phyloP scores from a whole-genome alignment of 2,797 vertebrate genomes.

The Danio jaintianensis region DNA sequence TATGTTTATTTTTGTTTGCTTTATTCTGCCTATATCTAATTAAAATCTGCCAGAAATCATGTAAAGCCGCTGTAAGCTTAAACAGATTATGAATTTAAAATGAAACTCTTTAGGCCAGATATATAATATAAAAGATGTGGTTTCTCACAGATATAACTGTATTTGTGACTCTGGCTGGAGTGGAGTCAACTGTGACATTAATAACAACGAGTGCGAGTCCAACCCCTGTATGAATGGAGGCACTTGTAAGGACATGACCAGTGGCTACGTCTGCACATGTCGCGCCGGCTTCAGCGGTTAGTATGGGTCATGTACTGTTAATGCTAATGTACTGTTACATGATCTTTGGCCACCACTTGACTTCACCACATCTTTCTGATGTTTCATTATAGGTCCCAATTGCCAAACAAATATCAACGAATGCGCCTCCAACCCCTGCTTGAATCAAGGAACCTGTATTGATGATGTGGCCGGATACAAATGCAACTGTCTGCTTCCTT shows the following conservation, averaged over 20 bases:
- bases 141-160: slow-evolving; percentile 85
- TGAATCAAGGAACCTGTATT: slow-evolving; percentile 95
- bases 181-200: slow-evolving; percentile 92
- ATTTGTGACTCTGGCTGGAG: slow-evolving; percentile 93
- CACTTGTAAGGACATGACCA: slow-evolving; percentile 95
- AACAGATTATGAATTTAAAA: no score
- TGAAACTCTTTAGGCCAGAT: not conserved
- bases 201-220: slow-evolving; percentile 95
- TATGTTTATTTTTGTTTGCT: no score
- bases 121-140: not conserved
- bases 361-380: slow-evolving; percentile 49
- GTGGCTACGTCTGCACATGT: slow-evolving; percentile 93
- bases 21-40: no score
- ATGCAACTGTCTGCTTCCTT: slow-evolving; percentile 92
- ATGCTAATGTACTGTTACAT: not conserved
- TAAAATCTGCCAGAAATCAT: no score
- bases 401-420: slow-evolving; percentile 98
- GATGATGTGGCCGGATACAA: slow-evolving; percentile 94
- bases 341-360: not conserved
- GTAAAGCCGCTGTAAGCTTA: not conserved
- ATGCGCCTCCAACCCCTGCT: slow-evolving; percentile 95
- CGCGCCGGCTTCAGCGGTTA: slow-evolving; percentile 91
- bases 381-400: slow-evolving; percentile 84
- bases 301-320: slow-evolving; percentile 61
- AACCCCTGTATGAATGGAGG: slow-evolving; percentile 95